A percentile compares a stretch with the other conserved stretches of the same genome.
These are phyloP conservation scores for Chloropsis cyanopogon DNA, from an alignment of 2,113 vertebrate genomes.

Conservation along the genomic window DNA sequence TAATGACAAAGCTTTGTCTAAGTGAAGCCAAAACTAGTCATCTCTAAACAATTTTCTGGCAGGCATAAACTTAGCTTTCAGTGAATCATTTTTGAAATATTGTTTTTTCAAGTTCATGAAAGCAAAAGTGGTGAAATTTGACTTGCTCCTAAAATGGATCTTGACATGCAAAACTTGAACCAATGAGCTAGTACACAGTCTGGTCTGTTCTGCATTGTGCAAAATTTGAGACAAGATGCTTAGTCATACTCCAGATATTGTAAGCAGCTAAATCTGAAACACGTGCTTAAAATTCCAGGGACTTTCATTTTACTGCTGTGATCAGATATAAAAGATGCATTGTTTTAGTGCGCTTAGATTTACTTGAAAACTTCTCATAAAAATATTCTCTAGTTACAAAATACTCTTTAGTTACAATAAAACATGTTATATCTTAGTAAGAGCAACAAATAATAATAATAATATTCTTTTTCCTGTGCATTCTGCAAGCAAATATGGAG, in stretches of 20 bases:
- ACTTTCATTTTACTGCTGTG: slow-evolving; percentile 44
- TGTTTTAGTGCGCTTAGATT: slow-evolving; percentile 38
- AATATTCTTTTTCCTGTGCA: background rate
- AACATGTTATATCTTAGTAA: background rate
- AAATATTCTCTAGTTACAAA: background rate
- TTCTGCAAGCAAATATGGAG: background rate
- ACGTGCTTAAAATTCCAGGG: slow-evolving; percentile 65
- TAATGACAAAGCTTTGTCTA: background rate
- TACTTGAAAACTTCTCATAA: background rate
- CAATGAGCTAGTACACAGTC: background rate
- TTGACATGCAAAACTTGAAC: background rate
- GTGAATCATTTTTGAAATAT: background rate
- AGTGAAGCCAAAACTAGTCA: background rate
- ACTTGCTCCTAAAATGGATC: background rate
- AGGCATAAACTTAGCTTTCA: background rate
- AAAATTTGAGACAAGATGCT: slow-evolving; percentile 60
- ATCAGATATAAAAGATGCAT: slow-evolving; percentile 48
- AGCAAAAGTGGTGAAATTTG: background rate
- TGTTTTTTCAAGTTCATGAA: background rate
- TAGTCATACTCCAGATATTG: slow-evolving; percentile 64
- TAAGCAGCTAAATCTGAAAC: slow-evolving; percentile 62
- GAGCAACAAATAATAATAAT: background rate
- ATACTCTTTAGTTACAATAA: background rate
- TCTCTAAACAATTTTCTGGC: background rate
- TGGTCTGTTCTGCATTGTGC: slow-evolving; percentile 27